Evolutionary conservation across 1,140 invertebrate species (phyloP), one percentile per base, ranked within the genome.

Genomic region (Agrilus planipennis): DNA sequence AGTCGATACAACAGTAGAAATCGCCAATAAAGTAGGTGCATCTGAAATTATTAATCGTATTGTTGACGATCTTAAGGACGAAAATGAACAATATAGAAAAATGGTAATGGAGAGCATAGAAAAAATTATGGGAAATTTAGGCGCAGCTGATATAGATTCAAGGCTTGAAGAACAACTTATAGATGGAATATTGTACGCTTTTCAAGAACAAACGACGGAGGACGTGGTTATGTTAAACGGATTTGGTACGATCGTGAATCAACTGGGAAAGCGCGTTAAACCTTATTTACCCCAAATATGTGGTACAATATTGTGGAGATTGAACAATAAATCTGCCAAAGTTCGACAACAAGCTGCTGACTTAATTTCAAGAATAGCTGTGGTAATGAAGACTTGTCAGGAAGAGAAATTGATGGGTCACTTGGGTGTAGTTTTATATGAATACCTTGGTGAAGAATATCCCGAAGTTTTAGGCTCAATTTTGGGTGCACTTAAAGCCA

Each of bases 31-130:
- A 75, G 91, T 96, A 44, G 95, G 95, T 4, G 89, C 93, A 1
- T 93, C 92, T 0, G 95, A 99, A 73, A 99, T 99, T 42, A 93
- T 99, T 38, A 92, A 92, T 61, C 75, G 95, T 37, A 91, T 99
- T 28, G 96, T 99, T 0, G 95, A 99, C 57, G 95, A 99, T 68
- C 68, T 99, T 21, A 99, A 99, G 68, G 95, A 99, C 64, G 95
- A 99, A 68, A 97, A 98, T 64, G 96, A 99, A 64, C 91, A 97
- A 55, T 99, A 99, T 63, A 75, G 96, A 44, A 99, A 99, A 71
- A 99, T 99, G 95, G 95, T 99, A 1, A 99, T 99, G 92, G 96
- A 99, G 64, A 98, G 92, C 0, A 98, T 99, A 46, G 96, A 99
- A 62, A 99, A 99, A 64, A 89, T 98, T 41, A 91, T 99, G 77